A percentile compares a stretch with the other conserved stretches of the same genome.
These are phyloP conservation scores for Dasypus novemcinctus DNA, from an alignment of 2,113 vertebrate genomes.

Conservation along the genomic window DNA sequence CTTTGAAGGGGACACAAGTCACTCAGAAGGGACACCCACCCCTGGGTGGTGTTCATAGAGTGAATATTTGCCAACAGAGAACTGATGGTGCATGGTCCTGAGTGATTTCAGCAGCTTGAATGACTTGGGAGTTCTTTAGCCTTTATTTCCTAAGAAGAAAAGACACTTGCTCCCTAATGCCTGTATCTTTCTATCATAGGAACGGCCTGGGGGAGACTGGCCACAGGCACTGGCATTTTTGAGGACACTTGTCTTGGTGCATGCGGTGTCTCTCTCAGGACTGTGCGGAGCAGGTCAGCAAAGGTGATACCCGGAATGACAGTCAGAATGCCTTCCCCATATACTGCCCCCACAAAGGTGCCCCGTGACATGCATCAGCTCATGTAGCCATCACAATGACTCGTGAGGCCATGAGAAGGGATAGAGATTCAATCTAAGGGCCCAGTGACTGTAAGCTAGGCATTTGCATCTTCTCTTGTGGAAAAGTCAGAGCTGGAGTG, in stretches of 20 bases:
- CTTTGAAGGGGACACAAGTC: neutral
- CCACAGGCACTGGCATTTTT: neutral
- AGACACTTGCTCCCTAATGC: neutral
- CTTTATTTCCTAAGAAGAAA: neutral
- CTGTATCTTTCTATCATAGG: neutral
- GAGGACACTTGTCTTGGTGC: neutral
- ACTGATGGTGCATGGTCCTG: neutral
- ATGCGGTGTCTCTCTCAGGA: neutral
- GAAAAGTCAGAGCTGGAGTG: neutral
- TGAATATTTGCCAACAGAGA: neutral
- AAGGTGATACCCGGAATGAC: neutral
- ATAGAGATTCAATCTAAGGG: neutral
- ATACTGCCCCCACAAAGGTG: neutral
- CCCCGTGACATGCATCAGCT: neutral
- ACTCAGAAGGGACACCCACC: rapidly evolving
- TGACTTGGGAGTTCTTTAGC: neutral
- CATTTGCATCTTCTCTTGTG: neutral
- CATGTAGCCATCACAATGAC: neutral
- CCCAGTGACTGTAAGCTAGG: neutral
- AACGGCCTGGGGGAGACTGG: neutral
- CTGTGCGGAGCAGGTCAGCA: neutral
- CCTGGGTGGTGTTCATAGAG: neutral
- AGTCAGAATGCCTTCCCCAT: neutral
- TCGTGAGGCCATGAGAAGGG: neutral
- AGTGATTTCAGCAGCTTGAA: neutral